Percentiles rank a stretch among this genome's conserved stretches.
phyloP scores from a whole-genome alignment of 2,888 invertebrate species.

The Cerastis leucographa region DNA sequence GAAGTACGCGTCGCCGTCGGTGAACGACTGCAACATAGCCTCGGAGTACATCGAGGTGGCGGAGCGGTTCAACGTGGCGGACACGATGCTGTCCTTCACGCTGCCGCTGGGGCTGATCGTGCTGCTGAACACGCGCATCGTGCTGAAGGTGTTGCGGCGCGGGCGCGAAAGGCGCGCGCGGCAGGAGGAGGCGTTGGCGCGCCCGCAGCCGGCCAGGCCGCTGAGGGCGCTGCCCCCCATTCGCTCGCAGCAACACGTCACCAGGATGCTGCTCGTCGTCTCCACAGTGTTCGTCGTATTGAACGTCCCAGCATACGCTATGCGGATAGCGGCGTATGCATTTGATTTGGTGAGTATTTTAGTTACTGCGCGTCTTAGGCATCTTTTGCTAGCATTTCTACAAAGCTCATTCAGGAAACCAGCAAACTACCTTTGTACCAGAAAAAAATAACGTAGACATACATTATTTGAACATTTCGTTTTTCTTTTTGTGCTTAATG shows the following conservation, averaged over 20 bases:
- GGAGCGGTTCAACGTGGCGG: slow-evolving; percentile 92
- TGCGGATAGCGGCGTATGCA: slow-evolving; percentile 92
- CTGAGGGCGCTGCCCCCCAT: slow-evolving; percentile 71
- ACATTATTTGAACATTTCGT: too few relatives aligned
- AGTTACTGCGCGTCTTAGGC: background rate
- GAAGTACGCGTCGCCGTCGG: slow-evolving; percentile 82
- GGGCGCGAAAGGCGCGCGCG: slow-evolving; percentile 84
- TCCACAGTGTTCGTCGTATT: slow-evolving; percentile 95
- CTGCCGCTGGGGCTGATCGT: slow-evolving; percentile 93
- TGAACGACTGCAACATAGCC: slow-evolving; percentile 87
- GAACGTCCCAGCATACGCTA: slow-evolving; percentile 94
- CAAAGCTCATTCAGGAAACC: background rate
- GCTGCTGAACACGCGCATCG: slow-evolving; percentile 93
- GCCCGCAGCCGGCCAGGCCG: slow-evolving; percentile 17
- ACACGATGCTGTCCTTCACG: slow-evolving; percentile 93
- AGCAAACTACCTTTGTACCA: background rate
- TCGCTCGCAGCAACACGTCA: slow-evolving; percentile 93
- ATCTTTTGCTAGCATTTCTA: background rate
- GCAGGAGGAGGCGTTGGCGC: slow-evolving; percentile 60
- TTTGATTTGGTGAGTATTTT: slow-evolving; percentile 88
- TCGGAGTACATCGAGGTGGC: slow-evolving; percentile 89
- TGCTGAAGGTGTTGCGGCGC: slow-evolving; percentile 92
- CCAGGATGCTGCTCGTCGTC: slow-evolving; percentile 95
- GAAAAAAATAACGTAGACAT: background rate
- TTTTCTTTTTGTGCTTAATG: too few relatives aligned